Evolutionary conservation across 92 coral and sea anemone genomes (phyloP).

Genomic region (Diadumene lineata): DNA sequence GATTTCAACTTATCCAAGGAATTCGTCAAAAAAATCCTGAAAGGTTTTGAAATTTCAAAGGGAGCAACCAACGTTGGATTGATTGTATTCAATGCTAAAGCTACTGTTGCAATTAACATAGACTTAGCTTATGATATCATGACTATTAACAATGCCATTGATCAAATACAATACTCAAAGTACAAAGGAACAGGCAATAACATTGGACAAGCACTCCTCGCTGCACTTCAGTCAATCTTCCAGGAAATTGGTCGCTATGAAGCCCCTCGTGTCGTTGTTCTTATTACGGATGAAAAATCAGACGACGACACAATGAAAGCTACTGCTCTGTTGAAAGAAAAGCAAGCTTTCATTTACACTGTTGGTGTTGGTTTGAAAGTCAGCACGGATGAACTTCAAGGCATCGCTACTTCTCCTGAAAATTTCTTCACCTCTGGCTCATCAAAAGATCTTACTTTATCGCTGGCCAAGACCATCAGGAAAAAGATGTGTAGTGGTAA

Average conservation of each 20-base stretch:
- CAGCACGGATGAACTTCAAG: constrained; percentile 29
- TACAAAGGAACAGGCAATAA: constrained; percentile 33
- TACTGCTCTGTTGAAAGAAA: constrained; percentile 37
- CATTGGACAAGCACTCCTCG: constrained; percentile 50
- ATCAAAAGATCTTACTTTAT: constrained; percentile 25
- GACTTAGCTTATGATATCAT: constrained; percentile 26
- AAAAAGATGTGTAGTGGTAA: constrained; percentile 37
- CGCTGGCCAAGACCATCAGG: constrained; percentile 31
- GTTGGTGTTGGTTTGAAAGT: constrained; percentile 39
- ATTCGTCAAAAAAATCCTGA: constrained; percentile 49
- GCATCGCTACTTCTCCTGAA: constrained; percentile 56
- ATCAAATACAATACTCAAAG: constrained; percentile 4
- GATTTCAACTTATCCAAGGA: constrained; percentile 53
- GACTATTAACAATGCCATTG: constrained; percentile 24
- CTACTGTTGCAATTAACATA: constrained; percentile 30
- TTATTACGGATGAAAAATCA: constrained; percentile 70
- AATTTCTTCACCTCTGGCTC: constrained; percentile 34
- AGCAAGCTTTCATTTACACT: constrained; percentile 43
- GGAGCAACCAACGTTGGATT: constrained; percentile 56
- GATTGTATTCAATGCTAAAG: constrained; percentile 37
- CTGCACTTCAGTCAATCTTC: constrained; percentile 34
- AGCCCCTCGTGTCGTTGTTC: constrained; percentile 58
- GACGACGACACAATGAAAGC: constrained; percentile 47
- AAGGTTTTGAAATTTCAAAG: constrained; percentile 43
- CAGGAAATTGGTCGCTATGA: constrained; percentile 27